Evolutionary conservation across 2,888 invertebrate species (phyloP).

Genomic region (Carcina quercana): DNA sequence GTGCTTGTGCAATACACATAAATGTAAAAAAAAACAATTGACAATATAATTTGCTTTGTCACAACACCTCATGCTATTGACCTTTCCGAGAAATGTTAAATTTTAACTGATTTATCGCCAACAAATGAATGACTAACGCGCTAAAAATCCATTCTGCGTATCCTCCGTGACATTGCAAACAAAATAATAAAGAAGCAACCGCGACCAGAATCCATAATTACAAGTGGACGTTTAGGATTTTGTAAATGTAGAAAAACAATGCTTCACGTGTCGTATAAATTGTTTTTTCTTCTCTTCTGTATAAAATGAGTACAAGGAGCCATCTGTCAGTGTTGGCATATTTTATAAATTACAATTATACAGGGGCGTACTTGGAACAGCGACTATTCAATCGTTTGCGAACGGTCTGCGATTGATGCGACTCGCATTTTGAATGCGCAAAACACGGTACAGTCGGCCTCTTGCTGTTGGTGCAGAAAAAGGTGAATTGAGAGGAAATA

Average conservation of each 20-base stretch:
- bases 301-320: slow-evolving; percentile 41
- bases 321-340: slow-evolving; percentile 51
- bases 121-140: slow-evolving; percentile 49
- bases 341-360: slow-evolving; percentile 63
- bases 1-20: too few relatives aligned
- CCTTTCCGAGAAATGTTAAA: slow-evolving; percentile 23
- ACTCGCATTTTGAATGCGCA: slow-evolving; percentile 45
- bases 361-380: slow-evolving; percentile 46
- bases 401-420: slow-evolving; percentile 49
- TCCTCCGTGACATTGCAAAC: slow-evolving; percentile 54
- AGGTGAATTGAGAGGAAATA: too few relatives aligned
- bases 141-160: slow-evolving; percentile 64
- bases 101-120: slow-evolving; percentile 19
- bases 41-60: too few relatives aligned
- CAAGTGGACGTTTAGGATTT: slow-evolving; percentile 41
- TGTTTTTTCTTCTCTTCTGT: slow-evolving; percentile 36
- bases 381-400: slow-evolving; percentile 36
- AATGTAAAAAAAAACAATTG: too few relatives aligned
- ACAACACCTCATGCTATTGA: too few relatives aligned
- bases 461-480: too few relatives aligned
- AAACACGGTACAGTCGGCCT: slow-evolving; percentile 21
- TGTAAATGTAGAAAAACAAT: slow-evolving; percentile 59
- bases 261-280: slow-evolving; percentile 55
- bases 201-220: slow-evolving; percentile 53
- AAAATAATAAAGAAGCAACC: slow-evolving; percentile 49